Conservation (phyloP, 2,797 vertebrate species). For the Neomorphus geoffroyi region DNA sequence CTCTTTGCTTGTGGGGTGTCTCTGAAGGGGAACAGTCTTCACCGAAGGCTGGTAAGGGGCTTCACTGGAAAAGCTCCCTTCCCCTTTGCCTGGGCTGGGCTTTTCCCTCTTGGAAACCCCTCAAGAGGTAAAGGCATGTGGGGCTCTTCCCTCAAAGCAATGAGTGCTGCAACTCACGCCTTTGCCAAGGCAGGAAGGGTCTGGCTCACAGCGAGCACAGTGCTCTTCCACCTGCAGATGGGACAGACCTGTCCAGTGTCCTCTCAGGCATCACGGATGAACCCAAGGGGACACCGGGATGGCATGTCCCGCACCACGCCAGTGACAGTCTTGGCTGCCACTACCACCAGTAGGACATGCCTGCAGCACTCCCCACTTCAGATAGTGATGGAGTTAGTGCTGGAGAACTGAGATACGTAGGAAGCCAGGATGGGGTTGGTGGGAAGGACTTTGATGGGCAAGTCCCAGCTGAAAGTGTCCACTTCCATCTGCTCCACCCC, state of each 20-base stretch:
- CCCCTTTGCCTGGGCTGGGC: neutral
- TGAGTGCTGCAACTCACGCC: neutral
- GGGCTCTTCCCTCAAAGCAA: fast-evolving
- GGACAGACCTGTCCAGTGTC: fast-evolving
- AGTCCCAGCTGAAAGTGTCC: conserved; percentile 98
- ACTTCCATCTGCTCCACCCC: conserved; percentile 92
- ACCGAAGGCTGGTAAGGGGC: fast-evolving
- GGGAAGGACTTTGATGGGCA: conserved; percentile 95
- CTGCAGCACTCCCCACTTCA: conserved; percentile 63
- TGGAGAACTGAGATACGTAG: conserved; percentile 90
- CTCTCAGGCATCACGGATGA: neutral
- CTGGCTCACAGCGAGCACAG: neutral
- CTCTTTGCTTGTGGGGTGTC: neutral
- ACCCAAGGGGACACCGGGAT: neutral
- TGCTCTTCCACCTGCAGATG: fast-evolving
- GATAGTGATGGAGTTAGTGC: conserved; percentile 91
- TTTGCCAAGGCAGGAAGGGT: neutral
- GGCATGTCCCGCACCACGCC: fast-evolving
- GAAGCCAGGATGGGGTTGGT: conserved; percentile 93
- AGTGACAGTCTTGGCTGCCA: neutral
- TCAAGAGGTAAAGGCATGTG: neutral
- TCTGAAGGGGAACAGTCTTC: fast-evolving
- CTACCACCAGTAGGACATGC: fast-evolving
- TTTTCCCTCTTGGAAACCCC: neutral
- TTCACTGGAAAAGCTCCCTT: neutral